A percentile compares a stretch with the other conserved stretches of the same genome.
Evolutionary conservation across 1,140 invertebrate genomes (phyloP).

Genomic region (Drosophila baimaii): DNA sequence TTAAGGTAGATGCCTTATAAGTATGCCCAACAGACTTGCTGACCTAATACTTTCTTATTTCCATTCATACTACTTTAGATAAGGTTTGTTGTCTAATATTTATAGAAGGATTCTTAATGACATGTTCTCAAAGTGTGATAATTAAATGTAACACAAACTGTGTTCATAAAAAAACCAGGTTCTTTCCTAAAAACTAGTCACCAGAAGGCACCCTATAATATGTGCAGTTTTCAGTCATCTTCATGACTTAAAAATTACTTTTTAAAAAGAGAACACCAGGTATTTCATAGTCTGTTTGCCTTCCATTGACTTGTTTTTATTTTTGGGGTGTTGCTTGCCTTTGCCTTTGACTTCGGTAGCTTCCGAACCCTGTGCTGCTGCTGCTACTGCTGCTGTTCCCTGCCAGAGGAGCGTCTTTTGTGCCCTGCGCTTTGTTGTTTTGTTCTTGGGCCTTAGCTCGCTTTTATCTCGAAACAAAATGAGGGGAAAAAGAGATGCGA

Average conservation of each 20-base stretch:
- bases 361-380: conserved; percentile 19
- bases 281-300: neutral
- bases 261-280: neutral
- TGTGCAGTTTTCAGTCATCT: neutral
- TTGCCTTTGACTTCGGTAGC: conserved; percentile 39
- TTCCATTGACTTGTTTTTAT: conserved; percentile 36
- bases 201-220: neutral
- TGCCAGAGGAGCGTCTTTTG: conserved; percentile 60
- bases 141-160: too few relatives aligned
- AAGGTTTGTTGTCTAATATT: too few relatives aligned
- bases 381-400: conserved; percentile 3
- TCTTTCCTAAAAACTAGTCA: neutral
- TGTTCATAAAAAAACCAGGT: too few relatives aligned
- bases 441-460: conserved; percentile 61
- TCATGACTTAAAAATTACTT: too few relatives aligned
- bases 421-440: conserved; percentile 64
- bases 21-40: too few relatives aligned
- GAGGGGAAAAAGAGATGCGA: conserved; percentile 63
- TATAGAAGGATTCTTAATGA: too few relatives aligned
- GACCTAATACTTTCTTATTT: too few relatives aligned
- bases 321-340: conserved; percentile 43
- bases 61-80: too few relatives aligned
- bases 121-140: too few relatives aligned
- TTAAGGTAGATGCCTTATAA: too few relatives aligned
- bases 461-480: conserved; percentile 67